Evolutionary conservation across 1,140 invertebrate species (phyloP).

Genomic region (Atta colombica): DNA sequence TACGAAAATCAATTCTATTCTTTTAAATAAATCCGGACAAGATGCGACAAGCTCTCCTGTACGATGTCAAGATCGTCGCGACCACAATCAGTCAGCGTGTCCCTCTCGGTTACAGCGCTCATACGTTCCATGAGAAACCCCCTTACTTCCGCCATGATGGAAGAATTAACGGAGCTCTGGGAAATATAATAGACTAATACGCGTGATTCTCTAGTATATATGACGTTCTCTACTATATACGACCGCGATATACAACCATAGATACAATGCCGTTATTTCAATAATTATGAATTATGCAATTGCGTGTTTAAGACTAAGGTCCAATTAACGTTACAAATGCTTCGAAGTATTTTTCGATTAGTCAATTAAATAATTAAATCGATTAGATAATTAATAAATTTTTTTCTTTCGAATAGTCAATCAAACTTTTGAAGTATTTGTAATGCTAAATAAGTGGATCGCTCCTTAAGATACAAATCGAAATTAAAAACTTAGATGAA

Average conservation of each 20-base stretch:
- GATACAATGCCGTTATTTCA: background rate
- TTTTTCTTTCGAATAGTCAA: too few relatives aligned
- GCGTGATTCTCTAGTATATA: background rate
- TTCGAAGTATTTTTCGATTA: too few relatives aligned
- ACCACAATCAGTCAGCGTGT: slow-evolving; percentile 86
- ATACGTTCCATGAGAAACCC: slow-evolving; percentile 84
- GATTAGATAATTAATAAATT: too few relatives aligned
- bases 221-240: background rate
- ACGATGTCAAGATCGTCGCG: slow-evolving; percentile 84
- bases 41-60: slow-evolving; percentile 76
- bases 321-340: too few relatives aligned
- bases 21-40: slow-evolving; percentile 72
- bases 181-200: slow-evolving; percentile 71
- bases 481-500: background rate
- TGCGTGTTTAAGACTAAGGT: background rate
- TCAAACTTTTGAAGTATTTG: too few relatives aligned
- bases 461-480: background rate
- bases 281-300: background rate
- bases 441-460: too few relatives aligned
- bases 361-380: too few relatives aligned
- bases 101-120: slow-evolving; percentile 85
- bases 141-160: slow-evolving; percentile 69
- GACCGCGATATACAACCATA: background rate
- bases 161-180: slow-evolving; percentile 69
- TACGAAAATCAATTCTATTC: slow-evolving; percentile 67